Base-by-base conservation (phyloP, 2,797 vertebrate genomes). In the Platalea minor region DNA sequence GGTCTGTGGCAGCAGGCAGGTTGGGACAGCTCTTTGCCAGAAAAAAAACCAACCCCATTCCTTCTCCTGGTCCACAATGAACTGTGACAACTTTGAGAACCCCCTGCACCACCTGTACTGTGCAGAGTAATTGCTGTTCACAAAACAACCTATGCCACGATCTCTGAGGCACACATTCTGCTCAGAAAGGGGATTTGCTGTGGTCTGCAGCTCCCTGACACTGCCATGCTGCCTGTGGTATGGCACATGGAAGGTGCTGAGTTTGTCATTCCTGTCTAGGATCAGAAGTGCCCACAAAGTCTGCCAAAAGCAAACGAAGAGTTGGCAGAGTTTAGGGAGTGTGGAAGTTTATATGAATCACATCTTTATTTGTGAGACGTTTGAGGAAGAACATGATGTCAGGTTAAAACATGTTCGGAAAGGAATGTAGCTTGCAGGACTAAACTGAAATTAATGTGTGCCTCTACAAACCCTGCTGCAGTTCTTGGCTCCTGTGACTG, bases 331-430 rank as follows among this genome's bases (percentile, higher is more conserved):
- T 43, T 19, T 70, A 63, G 50, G 73, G 63, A 93, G 65, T 96
- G 82, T 79, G 91, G 89, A 96, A 97, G 93, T 96, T 93, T 90
- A 93, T 79, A 93, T 92, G 93, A 96, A 96, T 97, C 94, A 95
- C 85, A 68, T 86, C 79, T 97, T 94, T 95, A 92, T 96, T 94
- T 97, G 89, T 86, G 69, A 94, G 91, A 94, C 88, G 89, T 94
- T 93, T 88, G 93, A 97, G 95, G 93, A 95, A 95, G 96, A 97
- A 96, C 95, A 92, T 73, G 82, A 95, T 92, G 95, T 96, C 96
- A 94, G 91, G 95, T 97, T 96, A 95, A 95, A 97, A 97, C 95
- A 97, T 93, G 94, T 92, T 95, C 31, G 4, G 59, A 94, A 95
- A 94, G 92, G 96, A 97, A 96, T 91, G 94, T 57, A 93, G 93